Base-by-base conservation (phyloP, 2,797 vertebrate genomes). In the Allenopithecus nigroviridis region DNA sequence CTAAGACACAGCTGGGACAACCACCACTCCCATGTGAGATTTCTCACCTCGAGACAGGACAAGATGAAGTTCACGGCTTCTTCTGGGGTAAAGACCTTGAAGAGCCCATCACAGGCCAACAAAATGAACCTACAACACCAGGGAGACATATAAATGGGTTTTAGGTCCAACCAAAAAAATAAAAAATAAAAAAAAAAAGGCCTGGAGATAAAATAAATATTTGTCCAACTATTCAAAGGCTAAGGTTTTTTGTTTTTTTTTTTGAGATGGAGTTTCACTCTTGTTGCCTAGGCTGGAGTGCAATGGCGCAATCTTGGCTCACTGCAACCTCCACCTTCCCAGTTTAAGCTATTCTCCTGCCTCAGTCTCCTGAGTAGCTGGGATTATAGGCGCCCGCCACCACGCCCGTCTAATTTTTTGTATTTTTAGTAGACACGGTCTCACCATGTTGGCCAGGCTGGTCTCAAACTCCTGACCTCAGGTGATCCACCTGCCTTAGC, bases 21-120 rank as follows among this genome's bases (percentile, higher is more conserved):
- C 48, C 19, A 36, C 41, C 16, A n/a, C 22, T 8, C 16, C 50
- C 50, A 30, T 26, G 21, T 0, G 0, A 36, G 5, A 14, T 16
- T 19, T 33, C 98, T 97, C 94, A 99, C 99, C 99, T 99, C 99
- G 19, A 99, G 98, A 95, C 99, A 98, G 97, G 97, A 97, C 79
- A 99, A 97, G 91, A 99, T 99, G 86, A 99, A 99, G 96, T 99
- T 99, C 95, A 99, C 99, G 17, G 99, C 99, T 98, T 99, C 99
- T 70, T 99, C 99, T 53, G 99, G 99, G 55, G 99, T 99, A 88
- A 99, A 99, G 12, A 99, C 99, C 98, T 99, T 99, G 95, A 99
- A 99, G 89, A 99, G 99, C 80, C 99, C 99, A 72, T 99, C 99
- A 95, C 99, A 99, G 0, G 99, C 99, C 98, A 99, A 98, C 95